Conservation (phyloP, 2,797 vertebrate species). For the Anniella stebbinsi region DNA sequence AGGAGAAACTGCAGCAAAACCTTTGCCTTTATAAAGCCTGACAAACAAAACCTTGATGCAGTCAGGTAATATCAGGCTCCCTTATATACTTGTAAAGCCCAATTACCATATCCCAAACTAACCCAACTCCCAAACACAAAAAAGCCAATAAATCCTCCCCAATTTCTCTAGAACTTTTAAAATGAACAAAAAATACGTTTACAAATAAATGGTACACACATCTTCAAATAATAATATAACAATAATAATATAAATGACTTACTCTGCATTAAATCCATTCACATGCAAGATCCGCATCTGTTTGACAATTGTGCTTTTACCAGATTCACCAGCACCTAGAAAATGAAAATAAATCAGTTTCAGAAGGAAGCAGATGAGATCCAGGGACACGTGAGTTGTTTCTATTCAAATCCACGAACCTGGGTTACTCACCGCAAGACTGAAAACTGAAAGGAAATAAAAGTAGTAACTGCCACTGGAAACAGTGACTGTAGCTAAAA, state of each 20-base stretch:
- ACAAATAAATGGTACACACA: neutral
- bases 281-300: constrained; percentile 99
- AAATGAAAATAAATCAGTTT: constrained; percentile 80
- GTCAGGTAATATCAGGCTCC: constrained; percentile 2
- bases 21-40: constrained; percentile 47
- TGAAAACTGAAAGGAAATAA: constrained; percentile 68
- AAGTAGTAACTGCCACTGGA: constrained; percentile 73
- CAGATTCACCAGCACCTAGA: constrained; percentile 97
- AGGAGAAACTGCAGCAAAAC: constrained; percentile 68
- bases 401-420: constrained; percentile 52
- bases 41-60: constrained; percentile 35
- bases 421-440: constrained; percentile 54
- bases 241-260: constrained; percentile 82
- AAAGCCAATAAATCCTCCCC: constrained; percentile 38
- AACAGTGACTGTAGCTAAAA: constrained; percentile 76
- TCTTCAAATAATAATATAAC: constrained; percentile 3
- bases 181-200: constrained; percentile 38
- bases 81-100: constrained; percentile 22
- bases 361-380: constrained; percentile 70
- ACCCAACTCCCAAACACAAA: neutral
- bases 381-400: constrained; percentile 26
- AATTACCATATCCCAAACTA: constrained; percentile 21
- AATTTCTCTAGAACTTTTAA: constrained; percentile 23
- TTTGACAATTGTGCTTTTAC: constrained; percentile 99
- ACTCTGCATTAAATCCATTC: constrained; percentile 99